A percentile compares a stretch with the other conserved stretches of the same genome.
These are phyloP conservation scores for Stratiolaelaps scimitus DNA, from an alignment of 1,140 invertebrate genomes.

Conservation along the genomic window DNA sequence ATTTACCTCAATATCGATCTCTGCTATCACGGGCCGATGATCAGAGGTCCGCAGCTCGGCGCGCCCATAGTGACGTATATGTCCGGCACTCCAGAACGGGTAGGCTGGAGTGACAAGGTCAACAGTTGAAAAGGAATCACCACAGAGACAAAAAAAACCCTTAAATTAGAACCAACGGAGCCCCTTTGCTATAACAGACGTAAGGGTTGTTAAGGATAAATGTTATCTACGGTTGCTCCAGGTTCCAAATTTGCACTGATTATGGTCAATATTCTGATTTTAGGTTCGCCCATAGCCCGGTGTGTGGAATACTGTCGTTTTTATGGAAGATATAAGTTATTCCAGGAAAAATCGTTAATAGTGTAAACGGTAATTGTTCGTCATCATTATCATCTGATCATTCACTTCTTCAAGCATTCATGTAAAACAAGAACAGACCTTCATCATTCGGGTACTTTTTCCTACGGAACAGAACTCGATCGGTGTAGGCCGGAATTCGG, in stretches of 20 bases:
- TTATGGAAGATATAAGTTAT: too few relatives aligned
- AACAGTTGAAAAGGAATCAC: slow-evolving; percentile 39
- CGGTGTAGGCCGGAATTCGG: slow-evolving; percentile 93
- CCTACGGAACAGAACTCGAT: slow-evolving; percentile 79
- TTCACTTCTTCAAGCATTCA: too few relatives aligned
- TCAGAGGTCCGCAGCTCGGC: slow-evolving; percentile 95
- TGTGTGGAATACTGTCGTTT: too few relatives aligned
- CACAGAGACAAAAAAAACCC: slow-evolving; percentile 29
- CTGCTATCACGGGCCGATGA: slow-evolving; percentile 77
- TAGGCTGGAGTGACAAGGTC: slow-evolving; percentile 35
- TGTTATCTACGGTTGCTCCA: too few relatives aligned
- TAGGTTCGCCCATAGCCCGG: too few relatives aligned
- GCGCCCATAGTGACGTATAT: slow-evolving; percentile 71
- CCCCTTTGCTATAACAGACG: not conserved
- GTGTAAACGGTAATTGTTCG: slow-evolving; percentile 37
- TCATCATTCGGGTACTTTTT: slow-evolving; percentile 43
- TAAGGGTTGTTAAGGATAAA: not conserved
- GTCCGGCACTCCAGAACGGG: slow-evolving; percentile 58
- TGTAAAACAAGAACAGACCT: slow-evolving; percentile 29
- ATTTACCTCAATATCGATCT: slow-evolving; percentile 65
- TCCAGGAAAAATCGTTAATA: slow-evolving; percentile 42
- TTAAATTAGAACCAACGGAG: not conserved
- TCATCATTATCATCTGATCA: too few relatives aligned
- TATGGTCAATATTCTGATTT: too few relatives aligned
- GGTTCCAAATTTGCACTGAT: too few relatives aligned